Base-by-base conservation (phyloP, 53 echinoderm and acorn worm genomes). In the Echinarachnius parma region DNA sequence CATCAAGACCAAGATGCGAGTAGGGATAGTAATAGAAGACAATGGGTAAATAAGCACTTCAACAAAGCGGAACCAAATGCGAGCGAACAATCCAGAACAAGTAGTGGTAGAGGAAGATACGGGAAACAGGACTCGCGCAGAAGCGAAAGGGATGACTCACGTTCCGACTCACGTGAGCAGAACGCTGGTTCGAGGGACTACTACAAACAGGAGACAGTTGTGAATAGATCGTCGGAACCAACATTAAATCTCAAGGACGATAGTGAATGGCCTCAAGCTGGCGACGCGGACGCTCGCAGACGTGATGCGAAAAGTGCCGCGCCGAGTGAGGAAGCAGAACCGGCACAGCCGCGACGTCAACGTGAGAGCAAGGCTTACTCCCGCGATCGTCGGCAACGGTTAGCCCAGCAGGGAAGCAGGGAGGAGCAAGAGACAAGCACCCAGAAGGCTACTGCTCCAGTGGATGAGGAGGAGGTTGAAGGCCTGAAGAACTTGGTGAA, bases 321-420 rank as follows among this genome's bases (percentile, higher is more conserved):
- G 16, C 9, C 3, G 26, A 16, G 1, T 33, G 25, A 14, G 32
- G 70, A 50, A 9, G 31, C 33, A 10, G 54, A 34, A 33, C 53
- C 9, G 52, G 7, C 4, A 16, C 27, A 4, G 26, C 70, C 70
- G 13, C 53, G 54, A 10, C 21, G 34, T 21, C 70, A 69, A 36
- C 53, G 70, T 4, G 70, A 69, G 23, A 69, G 52, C 70, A 69
- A 69, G 34, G 70, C 70, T 3, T 69, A 69, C 34, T 69, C 70
- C 9, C 53, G 70, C 13, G 70, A 69, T 69, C 70, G 70, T 33
- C 70, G 70, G 1, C 70, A 69, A 25, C 53, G 70, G 15, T 22
- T 22, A 15, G 24, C 23, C 3, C 26, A 7, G 25, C 25, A 27
- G 29, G 28, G 16, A 7, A 4, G 7, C 7, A 4, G 16, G 57